phyloP scores from a whole-genome alignment of 2,888 invertebrate genomes.

The Sarcophaga subvicina region DNA sequence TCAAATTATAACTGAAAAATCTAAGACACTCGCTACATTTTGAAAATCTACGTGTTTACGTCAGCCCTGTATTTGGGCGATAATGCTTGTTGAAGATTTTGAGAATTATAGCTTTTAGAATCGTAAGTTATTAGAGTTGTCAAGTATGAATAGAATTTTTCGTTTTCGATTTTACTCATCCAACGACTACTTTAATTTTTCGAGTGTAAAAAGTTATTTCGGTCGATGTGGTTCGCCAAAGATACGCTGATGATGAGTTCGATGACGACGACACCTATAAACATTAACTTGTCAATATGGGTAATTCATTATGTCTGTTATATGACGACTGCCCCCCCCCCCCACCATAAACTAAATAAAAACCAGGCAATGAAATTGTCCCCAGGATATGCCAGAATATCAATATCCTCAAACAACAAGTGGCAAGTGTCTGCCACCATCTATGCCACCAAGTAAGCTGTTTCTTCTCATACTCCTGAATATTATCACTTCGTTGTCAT shows the following conservation, averaged over 20 bases:
- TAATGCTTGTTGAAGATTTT: too few species aligned
- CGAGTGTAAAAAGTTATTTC: slow-evolving; percentile 1
- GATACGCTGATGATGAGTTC: slow-evolving; percentile 20
- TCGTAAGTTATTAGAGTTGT: too few species aligned
- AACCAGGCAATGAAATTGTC: slow-evolving; percentile 22
- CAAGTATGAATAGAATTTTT: too few species aligned
- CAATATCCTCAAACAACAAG: slow-evolving; percentile 69
- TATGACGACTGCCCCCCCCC: slow-evolving; percentile 44
- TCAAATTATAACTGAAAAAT: too few species aligned
- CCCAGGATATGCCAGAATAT: slow-evolving; percentile 54
- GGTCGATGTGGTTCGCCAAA: background rate
- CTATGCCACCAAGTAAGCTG: slow-evolving; percentile 42
- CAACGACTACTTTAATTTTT: background rate
- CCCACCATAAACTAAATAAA: slow-evolving; percentile 18
- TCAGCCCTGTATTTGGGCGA: too few species aligned
- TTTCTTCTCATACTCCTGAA: slow-evolving; percentile 4
- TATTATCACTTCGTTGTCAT: slow-evolving; percentile 56
- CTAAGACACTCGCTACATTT: too few species aligned
- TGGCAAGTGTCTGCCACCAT: slow-evolving; percentile 73
- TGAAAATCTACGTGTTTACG: too few species aligned
- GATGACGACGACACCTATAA: slow-evolving; percentile 78
- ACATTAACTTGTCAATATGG: slow-evolving; percentile 82
- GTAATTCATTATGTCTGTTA: slow-evolving; percentile 81
- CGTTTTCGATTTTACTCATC: background rate
- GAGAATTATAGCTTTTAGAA: too few species aligned